Base-by-base conservation (phyloP, 2,888 invertebrate genomes). In the Eupithecia pulchellata region DNA sequence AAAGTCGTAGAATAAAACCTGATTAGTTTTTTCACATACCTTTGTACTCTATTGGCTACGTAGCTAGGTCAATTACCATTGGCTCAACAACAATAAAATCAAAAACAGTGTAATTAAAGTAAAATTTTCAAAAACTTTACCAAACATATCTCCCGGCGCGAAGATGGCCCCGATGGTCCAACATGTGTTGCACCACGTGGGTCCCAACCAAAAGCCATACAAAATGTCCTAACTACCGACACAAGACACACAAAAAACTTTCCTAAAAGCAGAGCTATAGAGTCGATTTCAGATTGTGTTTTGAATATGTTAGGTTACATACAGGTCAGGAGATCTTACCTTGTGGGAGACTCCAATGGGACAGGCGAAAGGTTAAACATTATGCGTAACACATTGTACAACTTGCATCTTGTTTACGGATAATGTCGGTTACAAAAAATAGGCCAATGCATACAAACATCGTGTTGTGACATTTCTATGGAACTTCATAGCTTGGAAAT, bases 171-270 rank as follows among this genome's bases (percentile, higher is more conserved):
- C 88, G 89, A 88, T 89, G 88, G 87, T 88, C 85, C 74, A 87
- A 89, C 93, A 93, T 91, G 86, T 93, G 93, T 86, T 83, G 72
- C 92, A 89, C 91, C 91, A 93, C 93, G 93, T 93, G 92, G 93
- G 93, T 92, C 92, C 78, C 74, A 72, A 75, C 78, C 84, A 84
- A 84, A 82, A 85, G 84, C 34, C 29, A 27, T 39, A 14, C n/a
- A 71, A 77, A 85, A 75, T 57, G 69, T 74, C 77, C 0, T 80
- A 88, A 71, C 55, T 66, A 13, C 25, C 66, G 42, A 13, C 0
- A 4, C 1, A 39, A 42, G 30, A 29, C 58, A 74, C 34, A 20
- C 27, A 3, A 85, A 72, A 73, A 58, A 39, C 14, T 61, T 66
- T 75, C 65, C 25, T 80, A 75, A 11, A 0, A 0, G 0, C 0